Conservation (phyloP, 2,113 vertebrate species). For the Catagonus wagneri region DNA sequence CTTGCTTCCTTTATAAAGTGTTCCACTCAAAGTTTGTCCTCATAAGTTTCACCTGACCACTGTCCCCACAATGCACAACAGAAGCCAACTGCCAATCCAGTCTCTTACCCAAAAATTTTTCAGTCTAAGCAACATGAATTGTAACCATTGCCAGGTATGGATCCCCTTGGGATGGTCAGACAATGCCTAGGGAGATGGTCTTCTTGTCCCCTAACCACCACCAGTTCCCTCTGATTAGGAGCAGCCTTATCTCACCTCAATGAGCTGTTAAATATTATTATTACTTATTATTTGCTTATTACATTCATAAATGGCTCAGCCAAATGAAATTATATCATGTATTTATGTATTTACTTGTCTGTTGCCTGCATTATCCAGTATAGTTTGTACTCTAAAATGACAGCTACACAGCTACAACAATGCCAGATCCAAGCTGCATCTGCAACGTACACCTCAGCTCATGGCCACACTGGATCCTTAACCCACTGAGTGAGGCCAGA, state of each 20-base stretch:
- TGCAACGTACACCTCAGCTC: too few species aligned
- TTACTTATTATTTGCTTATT: conserved; percentile 37
- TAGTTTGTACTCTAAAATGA: neutral
- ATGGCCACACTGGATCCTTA: too few species aligned
- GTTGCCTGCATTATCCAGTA: neutral
- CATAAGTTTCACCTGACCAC: neutral
- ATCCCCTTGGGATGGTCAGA: too few species aligned
- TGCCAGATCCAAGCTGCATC: too few species aligned
- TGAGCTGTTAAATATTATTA: neutral
- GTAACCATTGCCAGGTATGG: neutral
- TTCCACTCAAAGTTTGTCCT: neutral
- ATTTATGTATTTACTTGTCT: neutral
- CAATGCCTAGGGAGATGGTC: neutral
- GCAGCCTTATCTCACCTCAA: neutral
- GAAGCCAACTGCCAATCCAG: neutral
- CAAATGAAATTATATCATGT: neutral
- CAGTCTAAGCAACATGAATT: neutral
- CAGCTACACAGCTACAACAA: neutral
- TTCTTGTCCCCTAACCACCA: neutral
- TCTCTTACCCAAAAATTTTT: neutral
- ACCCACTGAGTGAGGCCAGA: too few species aligned
- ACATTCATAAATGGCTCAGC: neutral
- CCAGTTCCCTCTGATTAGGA: neutral
- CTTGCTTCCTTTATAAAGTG: neutral
- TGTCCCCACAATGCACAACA: neutral